Percentiles rank a stretch among this genome's conserved stretches.
phyloP scores from a whole-genome alignment of 2,113 vertebrate species.

The Brachypodius melanocephalos region DNA sequence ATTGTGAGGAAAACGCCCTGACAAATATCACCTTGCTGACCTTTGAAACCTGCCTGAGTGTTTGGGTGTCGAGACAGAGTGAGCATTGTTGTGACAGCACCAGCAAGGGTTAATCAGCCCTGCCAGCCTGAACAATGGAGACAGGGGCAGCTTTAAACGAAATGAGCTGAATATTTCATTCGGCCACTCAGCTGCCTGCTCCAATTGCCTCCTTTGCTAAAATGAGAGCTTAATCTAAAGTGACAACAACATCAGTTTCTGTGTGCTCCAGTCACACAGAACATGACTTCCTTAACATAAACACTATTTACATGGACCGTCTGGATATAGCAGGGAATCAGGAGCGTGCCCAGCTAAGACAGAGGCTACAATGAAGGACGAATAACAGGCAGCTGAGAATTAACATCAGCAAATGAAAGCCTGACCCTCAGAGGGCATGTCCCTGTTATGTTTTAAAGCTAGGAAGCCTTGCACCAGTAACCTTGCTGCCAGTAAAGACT shows the following conservation, averaged over 20 bases:
- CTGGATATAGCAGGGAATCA: constrained; percentile 69
- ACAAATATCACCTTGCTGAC: not conserved
- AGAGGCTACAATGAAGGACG: constrained; percentile 71
- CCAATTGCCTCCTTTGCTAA: constrained; percentile 80
- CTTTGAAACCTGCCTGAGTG: not conserved
- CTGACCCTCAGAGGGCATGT: constrained; percentile 76
- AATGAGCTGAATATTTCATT: constrained; percentile 91
- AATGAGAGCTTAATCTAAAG: constrained; percentile 83
- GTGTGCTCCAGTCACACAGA: constrained; percentile 85
- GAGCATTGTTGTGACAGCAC: constrained; percentile 14
- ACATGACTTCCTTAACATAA: constrained; percentile 90
- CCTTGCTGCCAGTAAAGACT: constrained; percentile 63
- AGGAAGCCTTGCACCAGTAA: constrained; percentile 66
- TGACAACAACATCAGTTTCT: constrained; percentile 91
- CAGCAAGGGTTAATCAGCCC: constrained; percentile 73
- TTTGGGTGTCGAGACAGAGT: not conserved
- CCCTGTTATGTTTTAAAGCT: constrained; percentile 65
- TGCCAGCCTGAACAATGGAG: constrained; percentile 79
- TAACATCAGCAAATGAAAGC: constrained; percentile 75
- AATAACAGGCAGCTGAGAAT: constrained; percentile 74
- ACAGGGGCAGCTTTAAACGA: constrained; percentile 81
- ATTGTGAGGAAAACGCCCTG: not conserved
- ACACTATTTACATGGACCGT: constrained; percentile 81
- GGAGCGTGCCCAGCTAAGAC: constrained; percentile 73
- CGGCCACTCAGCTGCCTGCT: constrained; percentile 82